Evolutionary conservation across 2,797 vertebrate genomes (phyloP), one percentile per base, ranked within the genome.

Genomic region (Masticophis lateralis): DNA sequence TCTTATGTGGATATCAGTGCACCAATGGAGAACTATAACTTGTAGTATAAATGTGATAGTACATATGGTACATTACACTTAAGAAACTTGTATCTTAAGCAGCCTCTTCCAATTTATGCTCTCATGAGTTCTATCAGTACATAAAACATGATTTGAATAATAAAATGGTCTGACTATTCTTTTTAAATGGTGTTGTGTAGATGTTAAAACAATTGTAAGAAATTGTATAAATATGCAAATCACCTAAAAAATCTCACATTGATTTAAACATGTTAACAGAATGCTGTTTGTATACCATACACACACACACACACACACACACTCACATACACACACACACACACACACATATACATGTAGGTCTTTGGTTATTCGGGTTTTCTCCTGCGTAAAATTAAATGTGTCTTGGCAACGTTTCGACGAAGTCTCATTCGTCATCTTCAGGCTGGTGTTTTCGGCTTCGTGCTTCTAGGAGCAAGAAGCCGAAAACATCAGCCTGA

Each of bases 41-140:
- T 87, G 66, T 93, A 95, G 93, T 94, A 87, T 94, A 96, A 96
- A 96, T 94, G 91, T 79, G 93, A 94, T 96, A 79, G 94, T 95
- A 92, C 95, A 0, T 0, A 95, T 89, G 95, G 95, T 96, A 96
- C 95, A 96, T 97, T 96, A 97, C 91, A 95, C 89, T 0, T 93
- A 95, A 94, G 61, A 94, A 95, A 95, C 69, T 94, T 8, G 0
- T 60, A 87, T 94, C 93, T 92, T 93, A 74, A 92, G 87, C 87
- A 0, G 89, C 60, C 94, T 96, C 93, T 56, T 96, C 92, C 94
- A 92, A 88, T 94, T 93, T 92, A 88, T 57, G 55, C 22, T 55
- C 87, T 88, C 61, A 12, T 43, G 60, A 88, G 86, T 57, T 90
- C 92, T 92, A 92, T 95, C 90, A 93, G 94, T 93, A 93, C 91